Evolutionary conservation across 2,888 invertebrate species (phyloP).

Genomic region (Protonemura montana): DNA sequence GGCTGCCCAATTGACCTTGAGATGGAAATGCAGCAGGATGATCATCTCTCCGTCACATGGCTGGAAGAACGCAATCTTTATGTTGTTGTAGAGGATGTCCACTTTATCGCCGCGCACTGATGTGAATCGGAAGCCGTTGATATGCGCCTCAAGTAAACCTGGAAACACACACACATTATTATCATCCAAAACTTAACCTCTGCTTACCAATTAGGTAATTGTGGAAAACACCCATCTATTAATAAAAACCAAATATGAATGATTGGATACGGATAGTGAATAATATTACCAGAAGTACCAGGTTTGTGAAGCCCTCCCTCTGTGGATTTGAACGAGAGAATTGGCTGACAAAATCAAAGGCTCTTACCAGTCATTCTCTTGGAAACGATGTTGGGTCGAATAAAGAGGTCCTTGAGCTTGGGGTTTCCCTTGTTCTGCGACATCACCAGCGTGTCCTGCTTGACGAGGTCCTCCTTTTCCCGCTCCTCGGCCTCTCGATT

Average conservation of each 20-base stretch:
- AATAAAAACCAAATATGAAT: no score
- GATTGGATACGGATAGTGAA: no score
- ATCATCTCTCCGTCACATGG: slow-evolving; percentile 99
- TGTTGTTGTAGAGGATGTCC: slow-evolving; percentile 98
- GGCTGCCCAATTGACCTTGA: slow-evolving; percentile 76
- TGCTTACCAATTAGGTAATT: no score
- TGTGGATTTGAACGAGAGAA: no score
- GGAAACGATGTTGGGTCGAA: slow-evolving; percentile 98
- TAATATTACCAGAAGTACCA: no score
- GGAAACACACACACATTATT: no score
- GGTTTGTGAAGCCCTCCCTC: no score
- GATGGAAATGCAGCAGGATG: slow-evolving; percentile 96
- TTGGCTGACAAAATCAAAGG: no score
- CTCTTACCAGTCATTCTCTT: slow-evolving; percentile 86
- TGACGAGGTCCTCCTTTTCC: slow-evolving; percentile 98
- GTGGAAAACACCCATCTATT: no score
- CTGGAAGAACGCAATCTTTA: slow-evolving; percentile 99
- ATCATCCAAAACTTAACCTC: no score
- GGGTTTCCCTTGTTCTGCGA: slow-evolving; percentile 97
- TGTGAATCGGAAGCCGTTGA: slow-evolving; percentile 96
- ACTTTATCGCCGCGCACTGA: slow-evolving; percentile 99
- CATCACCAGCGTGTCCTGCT: slow-evolving; percentile 94
- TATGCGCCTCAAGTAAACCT: slow-evolving; percentile 90
- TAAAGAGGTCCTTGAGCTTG: slow-evolving; percentile 95
- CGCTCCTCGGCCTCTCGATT: slow-evolving; percentile 98